Percentiles rank a stretch among this genome's conserved stretches.
phyloP scores from a whole-genome alignment of 2,113 vertebrate genomes.

The Pampusana beccarii region DNA sequence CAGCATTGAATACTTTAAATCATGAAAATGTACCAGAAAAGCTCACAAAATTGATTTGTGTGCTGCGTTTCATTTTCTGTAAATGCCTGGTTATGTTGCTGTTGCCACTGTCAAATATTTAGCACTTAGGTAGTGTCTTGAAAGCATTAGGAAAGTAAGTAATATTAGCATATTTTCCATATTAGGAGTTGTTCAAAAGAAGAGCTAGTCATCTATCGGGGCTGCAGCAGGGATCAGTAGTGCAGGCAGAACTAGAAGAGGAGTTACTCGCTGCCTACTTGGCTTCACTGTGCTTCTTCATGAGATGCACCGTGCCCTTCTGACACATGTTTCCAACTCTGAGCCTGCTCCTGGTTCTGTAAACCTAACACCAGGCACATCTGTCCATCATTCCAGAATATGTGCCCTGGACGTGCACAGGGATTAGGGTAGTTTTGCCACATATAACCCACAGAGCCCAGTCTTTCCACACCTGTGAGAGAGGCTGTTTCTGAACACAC shows the following conservation, averaged over 20 bases:
- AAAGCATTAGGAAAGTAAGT: not conserved
- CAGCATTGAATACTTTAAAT: not conserved
- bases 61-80: not conserved
- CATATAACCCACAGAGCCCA: fast-evolving
- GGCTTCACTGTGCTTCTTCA: not conserved
- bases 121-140: not conserved
- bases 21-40: not conserved
- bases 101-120: not conserved
- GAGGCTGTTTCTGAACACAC: not conserved
- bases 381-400: not conserved
- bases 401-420: fast-evolving
- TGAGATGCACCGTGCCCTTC: fast-evolving
- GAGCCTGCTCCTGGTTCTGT: fast-evolving
- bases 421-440: not conserved
- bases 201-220: not conserved
- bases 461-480: not conserved
- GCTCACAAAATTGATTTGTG: not conserved
- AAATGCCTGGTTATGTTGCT: not conserved
- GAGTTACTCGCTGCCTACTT: not conserved
- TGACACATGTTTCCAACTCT: not conserved
- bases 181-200: not conserved
- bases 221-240: not conserved
- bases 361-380: not conserved
- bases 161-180: not conserved
- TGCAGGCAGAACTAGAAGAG: not conserved